Conservation (phyloP, 2,113 vertebrate species). For the Salvelinus fontinalis region DNA sequence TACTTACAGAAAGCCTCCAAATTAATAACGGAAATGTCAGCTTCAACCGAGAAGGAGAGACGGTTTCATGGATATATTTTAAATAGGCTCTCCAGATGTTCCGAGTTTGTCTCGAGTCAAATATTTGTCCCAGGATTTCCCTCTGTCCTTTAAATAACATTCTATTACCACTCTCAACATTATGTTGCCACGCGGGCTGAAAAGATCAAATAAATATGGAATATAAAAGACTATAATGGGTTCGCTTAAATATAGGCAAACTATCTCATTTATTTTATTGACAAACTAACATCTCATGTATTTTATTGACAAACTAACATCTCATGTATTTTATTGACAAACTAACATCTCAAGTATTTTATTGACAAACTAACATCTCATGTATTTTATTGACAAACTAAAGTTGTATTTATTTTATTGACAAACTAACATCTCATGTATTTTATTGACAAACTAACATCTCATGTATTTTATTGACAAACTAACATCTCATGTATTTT, state of each 20-base stretch:
- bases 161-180: constrained; percentile 18
- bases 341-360: neutral
- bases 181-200: constrained; percentile 20
- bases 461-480: too few species aligned
- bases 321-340: neutral
- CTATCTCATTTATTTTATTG: too few species aligned
- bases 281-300: too few species aligned
- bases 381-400: neutral
- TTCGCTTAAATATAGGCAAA: neutral
- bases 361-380: too few species aligned
- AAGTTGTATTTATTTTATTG: too few species aligned
- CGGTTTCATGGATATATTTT: constrained; percentile 58
- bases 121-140: constrained; percentile 63
- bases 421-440: too few species aligned
- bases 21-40: constrained; percentile 75
- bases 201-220: constrained; percentile 17
- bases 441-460: too few species aligned
- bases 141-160: constrained; percentile 27
- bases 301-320: neutral
- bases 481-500: too few species aligned
- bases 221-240: neutral
- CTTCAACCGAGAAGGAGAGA: constrained; percentile 57
- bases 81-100: constrained; percentile 64
- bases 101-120: constrained; percentile 64
- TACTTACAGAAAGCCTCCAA: constrained; percentile 65